Base-by-base conservation (phyloP, 2,888 invertebrate species). In the Blastobasis lacticolella region DNA sequence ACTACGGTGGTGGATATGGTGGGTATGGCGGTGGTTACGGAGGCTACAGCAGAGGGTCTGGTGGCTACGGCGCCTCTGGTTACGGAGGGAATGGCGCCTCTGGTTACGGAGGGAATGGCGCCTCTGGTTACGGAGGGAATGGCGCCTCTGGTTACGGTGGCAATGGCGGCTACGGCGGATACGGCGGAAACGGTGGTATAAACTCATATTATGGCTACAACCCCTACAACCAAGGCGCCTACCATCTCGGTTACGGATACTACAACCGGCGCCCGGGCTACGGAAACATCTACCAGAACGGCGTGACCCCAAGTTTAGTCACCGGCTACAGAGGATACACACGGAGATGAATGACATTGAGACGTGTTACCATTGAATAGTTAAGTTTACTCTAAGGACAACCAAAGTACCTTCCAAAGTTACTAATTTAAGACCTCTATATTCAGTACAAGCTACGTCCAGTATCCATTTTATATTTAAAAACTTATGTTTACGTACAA, bases 191-290 rank as follows among this genome's bases (percentile, higher is more conserved):
- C 70, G 91, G 91, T 41, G 91, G 91, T 36, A 68, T 90, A 0
- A 79, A 70, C 49, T 90, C 91, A 40, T 91, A 91, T 64, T 85
- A 81, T 46, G 91, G 91, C 6, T 91, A 91, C 69, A 89, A 84
- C 66, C 89, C 90, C 0, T 72, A 73, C 57, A 90, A 91, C 62
- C 77, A 77, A 67, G 90, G 90, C 5, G 81, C 79, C 38, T 81
- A 90, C 49, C 90, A 91, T 73, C 78, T 90, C 38, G 91, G 91
- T n/a, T 90, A 88, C 60, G 91, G 91, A 45, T 91, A 91, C 64
- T 88, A 90, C 56, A 75, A 71, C 53, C 81, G 73, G 54, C 74
- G 72, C 54, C 70, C 75, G 1, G 78, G 81, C 10, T 73, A 75
- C 53, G 80, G 87, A 2, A 83, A 71, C 54, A 84, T 88, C 55